Percentiles rank a stretch among this genome's conserved stretches.
phyloP scores from a whole-genome alignment of 37 sponge, comb jelly and placozoan genomes.

The Halisarca cf. caerulea region DNA sequence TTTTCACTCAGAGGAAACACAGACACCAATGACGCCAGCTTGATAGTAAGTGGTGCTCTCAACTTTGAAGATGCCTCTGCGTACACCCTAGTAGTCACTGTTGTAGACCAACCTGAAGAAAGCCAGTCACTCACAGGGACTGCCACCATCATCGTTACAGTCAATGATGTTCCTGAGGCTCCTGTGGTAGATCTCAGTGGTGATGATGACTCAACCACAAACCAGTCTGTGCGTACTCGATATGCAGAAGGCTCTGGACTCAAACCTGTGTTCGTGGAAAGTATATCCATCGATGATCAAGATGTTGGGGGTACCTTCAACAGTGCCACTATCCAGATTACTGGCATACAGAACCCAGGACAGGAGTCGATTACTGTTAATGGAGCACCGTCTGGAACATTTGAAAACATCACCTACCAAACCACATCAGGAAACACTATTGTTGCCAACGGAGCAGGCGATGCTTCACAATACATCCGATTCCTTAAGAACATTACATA shows the following conservation, averaged over 20 bases:
- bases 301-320: slow-evolving; percentile 48
- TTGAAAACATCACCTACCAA: not conserved
- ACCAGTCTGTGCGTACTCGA: slow-evolving; percentile 22
- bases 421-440: not conserved
- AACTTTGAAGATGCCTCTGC: slow-evolving; percentile 34
- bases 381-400: not conserved
- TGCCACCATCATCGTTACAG: slow-evolving; percentile 32
- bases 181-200: slow-evolving; percentile 44
- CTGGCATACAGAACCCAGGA: slow-evolving; percentile 28
- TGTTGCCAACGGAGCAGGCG: not conserved
- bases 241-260: slow-evolving; percentile 20
- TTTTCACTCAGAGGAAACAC: not conserved
- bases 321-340: slow-evolving; percentile 26
- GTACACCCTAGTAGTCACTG: slow-evolving; percentile 38
- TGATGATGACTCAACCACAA: slow-evolving; percentile 7
- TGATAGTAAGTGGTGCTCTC: slow-evolving; percentile 13
- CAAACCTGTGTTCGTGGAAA: not conserved
- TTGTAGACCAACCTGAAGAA: slow-evolving; percentile 11
- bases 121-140: slow-evolving; percentile 12
- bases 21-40: not conserved
- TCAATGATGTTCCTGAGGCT: slow-evolving; percentile 41
- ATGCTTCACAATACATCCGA: not conserved
- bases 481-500: slow-evolving; percentile 18
- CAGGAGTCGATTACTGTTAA: not conserved
- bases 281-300: slow-evolving; percentile 44